Base-by-base conservation (phyloP, 2,888 invertebrate genomes). In the Drosophila flavopinicola region DNA sequence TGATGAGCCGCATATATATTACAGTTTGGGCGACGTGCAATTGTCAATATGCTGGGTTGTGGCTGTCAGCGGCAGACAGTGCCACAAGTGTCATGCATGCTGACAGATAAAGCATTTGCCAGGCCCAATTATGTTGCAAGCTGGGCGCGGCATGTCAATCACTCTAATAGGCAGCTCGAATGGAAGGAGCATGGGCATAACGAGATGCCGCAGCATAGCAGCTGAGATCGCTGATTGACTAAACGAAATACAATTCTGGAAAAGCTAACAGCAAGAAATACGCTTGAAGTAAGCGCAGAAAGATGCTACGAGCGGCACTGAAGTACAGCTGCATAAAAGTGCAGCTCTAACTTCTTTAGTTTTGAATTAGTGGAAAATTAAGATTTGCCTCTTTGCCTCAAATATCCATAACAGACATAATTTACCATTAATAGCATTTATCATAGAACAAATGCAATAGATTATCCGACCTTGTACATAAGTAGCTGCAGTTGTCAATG, bases 71-170 rank as follows among this genome's bases (percentile, higher is more conserved):
- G 37, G 9, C 45, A 49, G 37, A 33, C 33, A 37, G 72, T 51
- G 69, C 73, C 60, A 70, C 67, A 74, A 74, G 75, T 63, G 63
- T 47, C 39, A 57, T 63, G 47, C 48, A 57, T 33, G 67, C 11
- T n/a, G 59, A 59, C 44, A 59, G 37, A 30, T 39, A 27, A 20
- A 27, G 45, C 38, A 37, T 33, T 42, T 15, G 23, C 2, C n/a
- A 37, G 47, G 23, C 24, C 20, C 51, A 67, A 66, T 66, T 65
- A 39, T 57, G 58, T 20, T 15, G 38, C 48, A 38, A 24, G 41
- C 42, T 27, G 29, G 29, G 11, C 24, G 39, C 5, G 11, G 24
- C 38, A 15, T 17, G n/a, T 58, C 58, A 58, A 58, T 30, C 35
- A 60, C 1, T 10, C 32, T 6, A 54, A 29, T 53, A 13, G n/a